These are phyloP conservation scores for Sminthopsis crassicaudata DNA, from an alignment of 2,113 vertebrate species.

Conservation along the genomic window DNA sequence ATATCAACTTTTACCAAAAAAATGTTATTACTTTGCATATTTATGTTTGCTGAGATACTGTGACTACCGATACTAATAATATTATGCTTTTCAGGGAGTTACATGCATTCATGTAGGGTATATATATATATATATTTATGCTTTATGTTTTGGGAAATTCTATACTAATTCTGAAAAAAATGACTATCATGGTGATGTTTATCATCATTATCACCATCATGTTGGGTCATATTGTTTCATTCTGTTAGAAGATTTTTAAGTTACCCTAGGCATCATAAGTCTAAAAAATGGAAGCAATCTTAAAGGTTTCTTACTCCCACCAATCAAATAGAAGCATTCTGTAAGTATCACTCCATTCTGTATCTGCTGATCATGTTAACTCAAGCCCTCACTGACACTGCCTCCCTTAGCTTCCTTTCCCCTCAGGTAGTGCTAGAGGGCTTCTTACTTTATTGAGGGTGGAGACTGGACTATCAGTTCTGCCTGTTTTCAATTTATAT, in stretches of 20 bases:
- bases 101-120: not conserved
- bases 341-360: not conserved
- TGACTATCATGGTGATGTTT: not conserved
- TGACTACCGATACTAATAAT: not conserved
- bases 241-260: not conserved
- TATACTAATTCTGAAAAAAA: not conserved
- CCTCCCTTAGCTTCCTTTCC: not conserved
- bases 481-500: not conserved
- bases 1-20: not conserved
- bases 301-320: not conserved
- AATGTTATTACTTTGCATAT: not conserved
- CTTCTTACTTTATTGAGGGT: not conserved
- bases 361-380: not conserved
- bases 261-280: not conserved
- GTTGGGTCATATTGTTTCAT: not conserved
- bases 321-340: not conserved
- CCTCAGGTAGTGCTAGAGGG: not conserved
- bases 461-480: not conserved
- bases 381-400: not conserved
- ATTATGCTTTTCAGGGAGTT: not conserved
- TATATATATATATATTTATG: not conserved
- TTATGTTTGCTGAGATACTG: not conserved
- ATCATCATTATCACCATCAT: not conserved
- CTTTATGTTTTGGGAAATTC: not conserved
- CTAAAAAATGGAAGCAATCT: not conserved